Evolutionary conservation across 23 tunicate genomes (phyloP).

Genomic region (Phallusia fumigata): DNA sequence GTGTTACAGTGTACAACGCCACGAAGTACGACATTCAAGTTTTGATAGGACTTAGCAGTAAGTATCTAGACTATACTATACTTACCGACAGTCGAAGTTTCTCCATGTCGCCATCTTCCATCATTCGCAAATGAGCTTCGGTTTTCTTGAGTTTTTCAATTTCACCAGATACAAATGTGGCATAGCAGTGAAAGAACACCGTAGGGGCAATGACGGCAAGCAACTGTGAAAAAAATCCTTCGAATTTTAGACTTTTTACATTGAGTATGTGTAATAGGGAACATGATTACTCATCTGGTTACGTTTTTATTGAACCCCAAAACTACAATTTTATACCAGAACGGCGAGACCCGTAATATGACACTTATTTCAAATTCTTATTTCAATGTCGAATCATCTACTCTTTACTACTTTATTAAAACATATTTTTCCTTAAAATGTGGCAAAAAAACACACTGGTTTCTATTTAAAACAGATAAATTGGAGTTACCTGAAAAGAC

Average conservation of each 20-base stretch:
- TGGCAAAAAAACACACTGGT: not conserved
- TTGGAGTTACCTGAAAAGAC: constrained; percentile 64
- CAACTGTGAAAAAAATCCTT: constrained; percentile 11
- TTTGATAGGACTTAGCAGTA: too few relatives aligned
- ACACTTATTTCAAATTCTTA: too few relatives aligned
- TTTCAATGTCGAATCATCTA: too few relatives aligned
- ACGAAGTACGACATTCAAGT: too few relatives aligned
- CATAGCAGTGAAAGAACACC: constrained; percentile 38
- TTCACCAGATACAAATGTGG: constrained; percentile 37
- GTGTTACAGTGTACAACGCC: too few relatives aligned
- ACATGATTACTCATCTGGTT: too few relatives aligned
- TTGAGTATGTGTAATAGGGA: not conserved
- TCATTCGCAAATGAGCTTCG: constrained; percentile 23
- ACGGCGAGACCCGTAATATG: not conserved
- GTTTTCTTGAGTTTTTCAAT: constrained; percentile 36
- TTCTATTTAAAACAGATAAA: not conserved
- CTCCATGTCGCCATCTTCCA: constrained; percentile 40
- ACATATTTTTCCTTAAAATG: not conserved
- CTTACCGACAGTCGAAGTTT: constrained; percentile 11
- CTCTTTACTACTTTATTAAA: too few relatives aligned
- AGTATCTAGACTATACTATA: not conserved
- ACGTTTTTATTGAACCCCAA: too few relatives aligned
- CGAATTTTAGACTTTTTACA: too few relatives aligned
- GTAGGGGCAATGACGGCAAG: constrained; percentile 42
- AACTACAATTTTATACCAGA: too few relatives aligned